These are phyloP conservation scores for Mohoua ochrocephala DNA, from an alignment of 2,113 vertebrate species.

Conservation along the genomic window DNA sequence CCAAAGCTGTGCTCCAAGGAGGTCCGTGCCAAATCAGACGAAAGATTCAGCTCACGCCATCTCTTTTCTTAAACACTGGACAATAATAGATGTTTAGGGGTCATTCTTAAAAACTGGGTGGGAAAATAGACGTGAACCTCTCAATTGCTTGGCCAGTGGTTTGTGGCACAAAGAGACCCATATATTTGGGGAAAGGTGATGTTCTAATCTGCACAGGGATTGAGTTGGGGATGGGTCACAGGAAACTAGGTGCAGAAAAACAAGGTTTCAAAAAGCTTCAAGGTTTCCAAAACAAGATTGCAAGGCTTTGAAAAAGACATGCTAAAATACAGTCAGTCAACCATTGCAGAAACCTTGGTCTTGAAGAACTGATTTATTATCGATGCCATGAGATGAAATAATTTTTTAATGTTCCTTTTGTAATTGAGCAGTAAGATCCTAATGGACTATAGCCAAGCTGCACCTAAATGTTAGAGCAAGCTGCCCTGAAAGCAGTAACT, in stretches of 20 bases:
- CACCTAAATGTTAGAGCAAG: constrained; percentile 9
- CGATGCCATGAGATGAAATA: neutral
- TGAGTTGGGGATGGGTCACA: neutral
- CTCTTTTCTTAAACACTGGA: neutral
- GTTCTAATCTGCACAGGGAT: neutral
- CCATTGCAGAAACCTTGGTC: neutral
- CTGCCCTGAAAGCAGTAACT: neutral
- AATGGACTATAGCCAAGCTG: neutral
- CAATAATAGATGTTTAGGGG: neutral
- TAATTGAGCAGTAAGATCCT: constrained; percentile 31
- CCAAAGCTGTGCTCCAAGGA: neutral
- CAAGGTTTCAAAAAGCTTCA: neutral
- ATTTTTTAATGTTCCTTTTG: constrained; percentile 15
- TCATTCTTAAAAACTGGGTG: accelerated
- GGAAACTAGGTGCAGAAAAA: neutral
- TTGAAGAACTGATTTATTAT: constrained; percentile 10
- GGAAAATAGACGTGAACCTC: neutral
- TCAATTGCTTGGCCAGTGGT: neutral
- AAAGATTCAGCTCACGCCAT: neutral
- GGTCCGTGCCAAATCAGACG: neutral
- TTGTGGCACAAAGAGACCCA: neutral
- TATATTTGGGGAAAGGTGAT: accelerated
- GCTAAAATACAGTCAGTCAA: neutral
- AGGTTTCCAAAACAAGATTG: neutral
- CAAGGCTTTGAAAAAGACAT: neutral